Percentiles rank a stretch among this genome's conserved stretches.
These are phyloP conservation scores for Philypnodon macrostomus DNA, from an alignment of 2,797 vertebrate species.

Conservation along the genomic window DNA sequence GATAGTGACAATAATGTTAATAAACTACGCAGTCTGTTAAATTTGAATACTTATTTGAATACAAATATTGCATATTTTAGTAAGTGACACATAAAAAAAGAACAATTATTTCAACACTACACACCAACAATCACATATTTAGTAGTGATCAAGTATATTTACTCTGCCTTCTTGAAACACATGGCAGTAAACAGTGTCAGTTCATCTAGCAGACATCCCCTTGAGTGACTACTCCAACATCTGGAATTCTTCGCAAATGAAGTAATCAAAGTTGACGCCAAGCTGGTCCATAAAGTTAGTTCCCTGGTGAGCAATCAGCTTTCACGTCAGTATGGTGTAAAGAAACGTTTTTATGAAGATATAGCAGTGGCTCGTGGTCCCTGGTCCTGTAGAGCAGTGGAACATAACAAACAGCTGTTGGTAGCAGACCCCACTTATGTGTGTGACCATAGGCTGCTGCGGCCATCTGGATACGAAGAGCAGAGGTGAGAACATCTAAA, in stretches of 20 bases:
- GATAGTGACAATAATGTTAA: too few relatives aligned
- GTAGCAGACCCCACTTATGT: slow-evolving; percentile 60
- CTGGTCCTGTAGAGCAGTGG: slow-evolving; percentile 52
- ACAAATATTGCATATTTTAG: too few relatives aligned
- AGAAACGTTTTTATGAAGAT: slow-evolving; percentile 59
- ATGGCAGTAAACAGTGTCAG: slow-evolving; percentile 63
- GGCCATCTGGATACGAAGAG: slow-evolving; percentile 64
- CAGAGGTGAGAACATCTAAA: slow-evolving; percentile 52
- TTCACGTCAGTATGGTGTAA: slow-evolving; percentile 38
- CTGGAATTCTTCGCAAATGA: slow-evolving; percentile 75
- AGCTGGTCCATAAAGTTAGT: slow-evolving; percentile 69
- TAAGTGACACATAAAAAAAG: not conserved
- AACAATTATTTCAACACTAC: slow-evolving; percentile 3
- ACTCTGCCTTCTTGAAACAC: slow-evolving; percentile 41
- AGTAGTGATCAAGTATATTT: slow-evolving; percentile 22
- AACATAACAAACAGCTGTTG: slow-evolving; percentile 65
- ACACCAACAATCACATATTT: slow-evolving; percentile 4
- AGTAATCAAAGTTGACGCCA: slow-evolving; percentile 76
- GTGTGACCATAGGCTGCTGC: slow-evolving; percentile 55
- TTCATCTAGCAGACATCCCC: slow-evolving; percentile 48
- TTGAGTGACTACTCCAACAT: slow-evolving; percentile 68
- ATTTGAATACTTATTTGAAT: too few relatives aligned
- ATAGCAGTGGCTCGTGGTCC: slow-evolving; percentile 45
- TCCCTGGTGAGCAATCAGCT: slow-evolving; percentile 59
- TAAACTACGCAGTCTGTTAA: too few relatives aligned